Conservation (phyloP, 2,113 vertebrate genomes). For the Sturnus vulgaris region DNA sequence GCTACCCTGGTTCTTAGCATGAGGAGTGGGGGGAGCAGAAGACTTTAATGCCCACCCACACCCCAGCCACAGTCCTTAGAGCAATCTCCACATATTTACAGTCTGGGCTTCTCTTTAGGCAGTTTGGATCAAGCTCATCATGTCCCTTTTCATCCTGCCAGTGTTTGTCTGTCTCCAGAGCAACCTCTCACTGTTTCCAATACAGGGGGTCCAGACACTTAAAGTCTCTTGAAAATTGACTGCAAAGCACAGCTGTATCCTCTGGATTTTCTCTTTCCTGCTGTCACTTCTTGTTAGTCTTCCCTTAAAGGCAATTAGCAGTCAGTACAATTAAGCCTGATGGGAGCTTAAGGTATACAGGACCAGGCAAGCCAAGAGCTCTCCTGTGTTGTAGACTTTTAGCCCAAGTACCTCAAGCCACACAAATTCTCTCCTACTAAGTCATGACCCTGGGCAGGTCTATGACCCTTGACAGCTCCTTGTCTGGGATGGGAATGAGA, state of each 20-base stretch:
- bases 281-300: neutral
- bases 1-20: neutral
- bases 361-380: neutral
- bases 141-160: neutral
- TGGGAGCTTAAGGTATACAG: neutral
- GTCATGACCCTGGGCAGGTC: neutral
- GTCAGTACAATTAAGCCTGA: neutral
- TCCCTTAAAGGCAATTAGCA: neutral
- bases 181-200: neutral
- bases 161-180: neutral
- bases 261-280: neutral
- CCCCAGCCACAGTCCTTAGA: neutral
- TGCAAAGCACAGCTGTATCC: neutral
- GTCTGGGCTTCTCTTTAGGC: neutral
- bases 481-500: neutral
- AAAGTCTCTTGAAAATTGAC: neutral
- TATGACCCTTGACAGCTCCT: accelerated
- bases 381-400: neutral
- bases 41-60: neutral
- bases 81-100: neutral
- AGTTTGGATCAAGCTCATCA: neutral
- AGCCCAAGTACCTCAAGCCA: neutral
- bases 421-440: neutral
- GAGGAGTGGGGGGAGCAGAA: neutral
- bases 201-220: neutral